Percentiles rank a stretch among this genome's conserved stretches.
Conservation (phyloP, 2,888 invertebrate species). For the Selenia dentaria region DNA sequence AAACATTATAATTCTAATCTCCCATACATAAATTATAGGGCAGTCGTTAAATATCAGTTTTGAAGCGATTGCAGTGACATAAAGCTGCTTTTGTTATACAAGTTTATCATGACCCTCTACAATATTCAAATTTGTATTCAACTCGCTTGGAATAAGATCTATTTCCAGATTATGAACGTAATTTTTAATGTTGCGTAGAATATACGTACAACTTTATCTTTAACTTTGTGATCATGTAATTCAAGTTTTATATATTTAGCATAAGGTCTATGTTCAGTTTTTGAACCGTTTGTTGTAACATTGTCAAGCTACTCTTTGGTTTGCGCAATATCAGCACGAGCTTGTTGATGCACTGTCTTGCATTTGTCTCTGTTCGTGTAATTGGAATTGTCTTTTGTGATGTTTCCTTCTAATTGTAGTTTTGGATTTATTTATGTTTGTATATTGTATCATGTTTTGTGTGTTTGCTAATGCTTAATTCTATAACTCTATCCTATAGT, state of each 20-base stretch:
- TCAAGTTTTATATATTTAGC: conserved; percentile 35
- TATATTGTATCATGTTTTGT: not conserved
- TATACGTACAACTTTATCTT: conserved; percentile 41
- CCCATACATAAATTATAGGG: conserved; percentile 69
- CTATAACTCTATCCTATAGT: too few relatives aligned
- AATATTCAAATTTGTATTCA: conserved; percentile 38
- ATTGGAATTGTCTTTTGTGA: conserved; percentile 42
- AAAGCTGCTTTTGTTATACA: conserved; percentile 62
- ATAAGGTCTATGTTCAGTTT: conserved; percentile 43
- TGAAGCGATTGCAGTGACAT: conserved; percentile 71
- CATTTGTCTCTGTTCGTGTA: conserved; percentile 44
- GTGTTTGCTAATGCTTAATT: too few relatives aligned
- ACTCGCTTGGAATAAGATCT: conserved; percentile 37
- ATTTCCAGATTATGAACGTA: conserved; percentile 34
- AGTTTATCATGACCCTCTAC: conserved; percentile 38
- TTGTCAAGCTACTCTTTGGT: conserved; percentile 46
- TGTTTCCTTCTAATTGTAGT: conserved; percentile 35
- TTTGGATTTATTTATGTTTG: conserved; percentile 22
- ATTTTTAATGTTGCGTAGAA: conserved; percentile 24
- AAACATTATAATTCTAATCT: conserved; percentile 72
- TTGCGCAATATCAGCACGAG: conserved; percentile 68
- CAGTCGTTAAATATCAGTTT: conserved; percentile 77
- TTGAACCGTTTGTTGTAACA: conserved; percentile 22
- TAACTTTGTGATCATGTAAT: conserved; percentile 28
- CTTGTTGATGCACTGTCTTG: conserved; percentile 50